phyloP scores from a whole-genome alignment of 2,888 invertebrate species.

The Chymomyza amoena region DNA sequence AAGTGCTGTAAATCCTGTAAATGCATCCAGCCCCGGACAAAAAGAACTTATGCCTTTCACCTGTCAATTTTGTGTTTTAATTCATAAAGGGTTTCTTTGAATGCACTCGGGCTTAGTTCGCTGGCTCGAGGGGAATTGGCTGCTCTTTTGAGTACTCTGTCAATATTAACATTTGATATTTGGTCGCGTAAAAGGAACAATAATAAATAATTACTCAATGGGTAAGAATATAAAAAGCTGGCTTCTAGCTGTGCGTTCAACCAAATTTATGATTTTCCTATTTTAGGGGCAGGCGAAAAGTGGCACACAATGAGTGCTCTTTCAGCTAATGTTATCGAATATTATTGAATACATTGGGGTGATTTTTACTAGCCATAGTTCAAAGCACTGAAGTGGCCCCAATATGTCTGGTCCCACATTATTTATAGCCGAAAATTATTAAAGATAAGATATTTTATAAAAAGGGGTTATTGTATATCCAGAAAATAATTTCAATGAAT shows the following conservation, averaged over 20 bases:
- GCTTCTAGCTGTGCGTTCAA: too few species aligned
- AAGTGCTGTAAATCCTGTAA: slow-evolving; percentile 4
- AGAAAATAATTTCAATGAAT: too few species aligned
- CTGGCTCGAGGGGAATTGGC: slow-evolving; percentile 12
- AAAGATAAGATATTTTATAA: not conserved
- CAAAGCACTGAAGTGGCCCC: too few species aligned
- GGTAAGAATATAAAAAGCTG: not conserved
- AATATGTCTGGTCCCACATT: too few species aligned
- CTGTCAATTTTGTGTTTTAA: slow-evolving; percentile 44
- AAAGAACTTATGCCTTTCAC: slow-evolving; percentile 54
- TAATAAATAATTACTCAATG: not conserved
- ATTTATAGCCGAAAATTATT: not conserved
- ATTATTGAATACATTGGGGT: too few species aligned
- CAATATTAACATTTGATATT: slow-evolving; percentile 47
- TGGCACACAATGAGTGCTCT: too few species aligned
- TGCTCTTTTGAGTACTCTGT: slow-evolving; percentile 36
- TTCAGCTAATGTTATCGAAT: too few species aligned
- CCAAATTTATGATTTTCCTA: too few species aligned
- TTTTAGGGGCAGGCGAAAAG: too few species aligned
- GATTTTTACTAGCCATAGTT: too few species aligned
- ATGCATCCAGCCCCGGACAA: slow-evolving; percentile 13
- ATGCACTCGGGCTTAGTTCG: slow-evolving; percentile 4
- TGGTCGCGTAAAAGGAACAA: slow-evolving; percentile 3
- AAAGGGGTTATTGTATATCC: too few species aligned
- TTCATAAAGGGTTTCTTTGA: slow-evolving; percentile 52